A percentile compares a stretch with the other conserved stretches of the same genome.
Conservation (phyloP, 1,140 invertebrate species). For the Plectrocnemia conspersa region DNA sequence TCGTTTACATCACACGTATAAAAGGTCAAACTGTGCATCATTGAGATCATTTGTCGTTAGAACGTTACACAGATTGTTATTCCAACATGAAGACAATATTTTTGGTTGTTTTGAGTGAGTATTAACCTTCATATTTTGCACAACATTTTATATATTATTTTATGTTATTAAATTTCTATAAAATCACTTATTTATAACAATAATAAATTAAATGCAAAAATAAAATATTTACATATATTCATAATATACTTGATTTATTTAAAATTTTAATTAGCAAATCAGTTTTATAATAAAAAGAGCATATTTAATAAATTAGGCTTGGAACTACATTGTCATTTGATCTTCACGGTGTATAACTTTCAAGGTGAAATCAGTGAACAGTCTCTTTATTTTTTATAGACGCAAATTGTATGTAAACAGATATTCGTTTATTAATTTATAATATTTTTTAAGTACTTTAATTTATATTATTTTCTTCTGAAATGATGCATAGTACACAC, state of each 20-base stretch:
- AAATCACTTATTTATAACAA: background rate
- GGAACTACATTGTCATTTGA: no score
- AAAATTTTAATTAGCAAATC: background rate
- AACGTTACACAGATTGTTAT: conserved; percentile 1
- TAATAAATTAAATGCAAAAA: background rate
- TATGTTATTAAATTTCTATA: background rate
- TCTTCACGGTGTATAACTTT: no score
- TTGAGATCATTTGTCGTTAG: background rate
- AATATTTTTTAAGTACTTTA: no score
- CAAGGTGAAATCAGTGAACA: no score
- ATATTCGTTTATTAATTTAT: no score
- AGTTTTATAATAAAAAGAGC: background rate
- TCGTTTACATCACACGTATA: conserved; percentile 19
- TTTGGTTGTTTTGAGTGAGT: conserved; percentile 1
- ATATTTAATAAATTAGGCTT: no score
- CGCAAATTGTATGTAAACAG: no score
- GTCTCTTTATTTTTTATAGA: no score
- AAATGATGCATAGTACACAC: no score
- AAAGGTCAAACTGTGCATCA: conserved; percentile 7
- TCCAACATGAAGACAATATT: conserved; percentile 5
- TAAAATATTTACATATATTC: background rate
- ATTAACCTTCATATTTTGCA: background rate
- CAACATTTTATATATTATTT: background rate
- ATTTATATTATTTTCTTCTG: no score
- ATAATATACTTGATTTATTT: background rate